Evolutionary conservation across 2,797 vertebrate genomes (phyloP).

Genomic region (Linurgus olivaceus): DNA sequence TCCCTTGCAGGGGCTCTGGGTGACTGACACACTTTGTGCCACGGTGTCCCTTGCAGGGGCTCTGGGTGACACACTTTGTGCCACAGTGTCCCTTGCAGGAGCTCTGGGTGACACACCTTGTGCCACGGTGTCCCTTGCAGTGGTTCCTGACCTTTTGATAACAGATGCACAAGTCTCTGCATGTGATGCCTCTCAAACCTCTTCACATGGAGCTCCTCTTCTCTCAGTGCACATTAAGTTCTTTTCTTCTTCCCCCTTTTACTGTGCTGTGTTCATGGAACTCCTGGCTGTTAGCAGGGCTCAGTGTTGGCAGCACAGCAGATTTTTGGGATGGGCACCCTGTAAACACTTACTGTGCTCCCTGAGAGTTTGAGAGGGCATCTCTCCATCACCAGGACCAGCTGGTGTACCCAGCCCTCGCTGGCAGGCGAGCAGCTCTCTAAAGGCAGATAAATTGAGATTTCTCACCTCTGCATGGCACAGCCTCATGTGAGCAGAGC

Average conservation of each 20-base stretch:
- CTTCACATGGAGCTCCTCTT: fast-evolving
- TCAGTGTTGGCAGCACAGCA: background rate
- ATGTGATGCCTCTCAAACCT: background rate
- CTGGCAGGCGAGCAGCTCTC: background rate
- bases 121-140: background rate
- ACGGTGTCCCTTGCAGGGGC: no score
- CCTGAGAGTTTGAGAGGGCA: background rate
- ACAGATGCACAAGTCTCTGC: background rate
- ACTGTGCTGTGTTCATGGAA: background rate
- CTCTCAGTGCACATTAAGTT: background rate
- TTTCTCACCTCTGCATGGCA: background rate
- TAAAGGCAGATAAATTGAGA: background rate
- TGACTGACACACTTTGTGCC: no score
- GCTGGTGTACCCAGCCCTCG: background rate
- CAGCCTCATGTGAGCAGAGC: background rate
- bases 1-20: no score
- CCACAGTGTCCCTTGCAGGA: no score
- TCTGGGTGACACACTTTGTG: no score
- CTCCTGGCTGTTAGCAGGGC: background rate
- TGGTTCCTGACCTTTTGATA: background rate
- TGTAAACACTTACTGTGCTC: background rate
- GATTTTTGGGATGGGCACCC: background rate
- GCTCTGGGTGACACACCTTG: background rate
- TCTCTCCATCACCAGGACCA: no score
- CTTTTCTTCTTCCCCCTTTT: background rate